Base-by-base conservation (phyloP, 2,113 vertebrate species). In the Siniperca chuatsi region DNA sequence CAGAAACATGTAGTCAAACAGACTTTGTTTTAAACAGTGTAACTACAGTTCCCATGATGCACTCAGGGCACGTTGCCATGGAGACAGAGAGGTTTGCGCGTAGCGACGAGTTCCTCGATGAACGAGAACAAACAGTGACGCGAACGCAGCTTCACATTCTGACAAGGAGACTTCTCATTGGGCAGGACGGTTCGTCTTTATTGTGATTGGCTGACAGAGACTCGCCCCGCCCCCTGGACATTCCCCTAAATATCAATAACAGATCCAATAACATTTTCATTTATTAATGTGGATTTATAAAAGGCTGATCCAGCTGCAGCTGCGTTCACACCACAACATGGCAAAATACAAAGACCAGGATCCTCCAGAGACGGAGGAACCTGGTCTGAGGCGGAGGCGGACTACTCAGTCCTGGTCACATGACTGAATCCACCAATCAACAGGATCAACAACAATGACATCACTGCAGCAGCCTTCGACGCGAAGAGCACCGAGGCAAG, bases 131-230 rank as follows among this genome's bases (percentile, higher is more conserved):
- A 29, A 29, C 29, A 29, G 29, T 40, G 40, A 40, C 6, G 37
- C 4, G 37, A 7, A 4, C 6, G 37, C 21, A n/a, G 21, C 54
- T 57, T 58, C 57, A n/a, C 25, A 58, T 2, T 29, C 15, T 2
- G 23, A 58, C 10, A 23, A 66, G 21, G 12, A 66, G 37, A 50
- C 46, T 16, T 48, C 23, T 57, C 1, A 78, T 21, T 61, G 65
- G 83, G 6, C 64, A 0, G 46, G 29, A 54, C 46, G 16, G 18
- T 11, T 54, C 25, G 23, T 75, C 65, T 79, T 83, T 83, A 83
- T 75, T 85, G 64, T 79, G 83, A 85, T 75, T 87, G 85, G 83
- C 72, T 71, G 64, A 55, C 65, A 54, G 60, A 54, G 60, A 52
- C 4, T 0, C 15, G 23, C 62, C 71, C 6, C 52, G 5, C 52